Evolutionary conservation across 2,888 invertebrate species (phyloP), one percentile per base, ranked within the genome.

Genomic region (Cartodere bifasciata): DNA sequence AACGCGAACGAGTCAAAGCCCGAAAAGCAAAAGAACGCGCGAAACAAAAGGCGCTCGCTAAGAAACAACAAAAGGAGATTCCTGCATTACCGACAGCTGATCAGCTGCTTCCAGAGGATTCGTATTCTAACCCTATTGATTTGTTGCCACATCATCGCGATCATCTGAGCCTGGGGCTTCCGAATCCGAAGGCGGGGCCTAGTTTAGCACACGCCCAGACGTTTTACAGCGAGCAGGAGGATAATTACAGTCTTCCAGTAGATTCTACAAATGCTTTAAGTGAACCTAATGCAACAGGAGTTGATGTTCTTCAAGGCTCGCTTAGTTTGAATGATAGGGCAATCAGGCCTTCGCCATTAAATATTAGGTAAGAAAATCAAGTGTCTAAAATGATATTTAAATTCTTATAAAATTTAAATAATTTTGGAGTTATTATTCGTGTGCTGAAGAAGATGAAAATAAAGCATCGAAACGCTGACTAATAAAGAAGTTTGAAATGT

Each of bases 11-110:
- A 44, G 74, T 74, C 11, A 75, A 77, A 53, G 72, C 74, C 2
- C 71, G 71, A 46, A 64, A 78, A 38, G 78, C 79, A 4, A 68
- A 75, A 44, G 81, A 82, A 49, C 66, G 72, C 44, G 79, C 79
- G 9, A 67, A 73, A 34, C 67, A 72, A 43, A 73, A 72, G 47
- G 70, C 73, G 15, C 52, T 66, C 28, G 56, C 60, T 3, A 64
- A 62, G 47, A 65, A 63, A 47, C 66, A 65, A 41, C 65, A 62
- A 39, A 52, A 52, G 31, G 38, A 44, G 34, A 29, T 17, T 26
- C 6, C 13, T n/a, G 16, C 10, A 10, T 16, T n/a, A 21, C n/a
- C 22, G 3, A 34, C 37, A 11, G 28, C 37, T 4, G 46, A 50
- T 23, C 52, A 53, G 37, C 44, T 58, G 23, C 41, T 58, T 48